Percentiles rank a stretch among this genome's conserved stretches.
phyloP scores from a whole-genome alignment of 2,888 invertebrate genomes.

The Homarus gammarus region DNA sequence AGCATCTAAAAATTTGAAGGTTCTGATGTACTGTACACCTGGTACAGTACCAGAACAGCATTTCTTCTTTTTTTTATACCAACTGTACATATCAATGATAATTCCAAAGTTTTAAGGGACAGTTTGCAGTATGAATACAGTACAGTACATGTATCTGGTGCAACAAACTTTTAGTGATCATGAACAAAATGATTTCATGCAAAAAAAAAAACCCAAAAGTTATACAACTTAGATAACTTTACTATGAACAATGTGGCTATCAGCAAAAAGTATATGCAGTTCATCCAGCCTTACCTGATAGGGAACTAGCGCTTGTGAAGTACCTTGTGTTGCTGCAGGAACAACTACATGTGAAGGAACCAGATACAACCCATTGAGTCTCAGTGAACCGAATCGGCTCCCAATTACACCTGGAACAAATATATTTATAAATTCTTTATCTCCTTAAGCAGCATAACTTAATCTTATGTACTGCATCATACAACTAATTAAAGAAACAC shows the following conservation, averaged over 20 bases:
- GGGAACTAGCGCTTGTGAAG: conserved; percentile 17
- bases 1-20: no score
- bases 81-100: no score
- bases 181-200: no score
- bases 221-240: no score
- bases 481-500: no score
- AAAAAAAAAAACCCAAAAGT: no score
- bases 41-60: no score
- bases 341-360: conserved; percentile 3
- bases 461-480: no score
- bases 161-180: background rate
- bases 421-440: no score
- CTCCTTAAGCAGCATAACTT: no score
- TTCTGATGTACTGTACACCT: no score
- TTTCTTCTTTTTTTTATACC: no score
- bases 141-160: background rate
- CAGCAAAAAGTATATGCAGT: background rate
- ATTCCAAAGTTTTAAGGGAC: background rate
- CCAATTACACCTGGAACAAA: conserved; percentile 25
- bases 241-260: background rate
- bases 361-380: conserved; percentile 56
- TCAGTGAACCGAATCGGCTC: conserved; percentile 34
- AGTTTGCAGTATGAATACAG: background rate
- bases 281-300: conserved; percentile 16
- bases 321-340: background rate